Conservation (phyloP, 1,140 invertebrate species). For the Polypedilum pembai region DNA sequence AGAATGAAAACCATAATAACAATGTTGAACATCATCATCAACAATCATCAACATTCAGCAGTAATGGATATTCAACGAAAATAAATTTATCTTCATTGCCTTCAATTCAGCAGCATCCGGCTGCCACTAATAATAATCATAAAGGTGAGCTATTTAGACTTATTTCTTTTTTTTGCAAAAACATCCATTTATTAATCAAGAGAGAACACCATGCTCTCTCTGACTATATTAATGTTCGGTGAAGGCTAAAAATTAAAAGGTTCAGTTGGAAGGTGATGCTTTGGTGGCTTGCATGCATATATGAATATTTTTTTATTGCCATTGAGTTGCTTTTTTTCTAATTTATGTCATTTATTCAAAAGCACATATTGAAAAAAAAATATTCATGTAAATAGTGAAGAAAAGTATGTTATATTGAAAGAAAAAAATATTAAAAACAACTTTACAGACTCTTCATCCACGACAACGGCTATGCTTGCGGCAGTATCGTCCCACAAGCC, state of each 20-base stretch:
- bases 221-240: neutral
- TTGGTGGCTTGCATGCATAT: neutral
- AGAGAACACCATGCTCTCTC: neutral
- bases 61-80: slow-evolving; percentile 50
- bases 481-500: neutral
- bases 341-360: neutral
- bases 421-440: slow-evolving; percentile 15
- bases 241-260: neutral
- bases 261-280: neutral
- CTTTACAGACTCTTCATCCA: slow-evolving; percentile 11
- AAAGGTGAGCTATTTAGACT: neutral
- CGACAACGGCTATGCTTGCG: neutral
- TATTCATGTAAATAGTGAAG: neutral
- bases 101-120: neutral
- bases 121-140: neutral
- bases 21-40: slow-evolving; percentile 8
- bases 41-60: slow-evolving; percentile 29
- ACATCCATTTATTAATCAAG: neutral
- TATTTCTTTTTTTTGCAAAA: neutral
- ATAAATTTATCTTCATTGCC: slow-evolving; percentile 42
- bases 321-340: neutral
- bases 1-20: neutral
- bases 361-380: neutral
- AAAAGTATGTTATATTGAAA: slow-evolving; percentile 8
- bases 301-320: neutral